phyloP scores from a whole-genome alignment of 2,888 invertebrate species.

The Drosophila stalkeri region DNA sequence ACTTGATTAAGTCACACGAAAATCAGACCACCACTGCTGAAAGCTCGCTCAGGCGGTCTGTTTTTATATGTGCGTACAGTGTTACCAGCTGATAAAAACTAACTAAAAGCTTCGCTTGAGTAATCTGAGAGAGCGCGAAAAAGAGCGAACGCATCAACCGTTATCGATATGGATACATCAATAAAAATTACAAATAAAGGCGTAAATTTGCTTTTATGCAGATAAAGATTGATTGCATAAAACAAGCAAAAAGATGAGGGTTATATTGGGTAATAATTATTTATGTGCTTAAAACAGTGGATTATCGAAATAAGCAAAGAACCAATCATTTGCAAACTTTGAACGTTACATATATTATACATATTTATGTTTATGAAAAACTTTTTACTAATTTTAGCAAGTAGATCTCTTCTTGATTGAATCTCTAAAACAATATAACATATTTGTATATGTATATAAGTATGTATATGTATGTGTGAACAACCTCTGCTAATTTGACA shows the following conservation, averaged over 20 bases:
- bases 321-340: neutral
- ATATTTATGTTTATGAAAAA: neutral
- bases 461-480: neutral
- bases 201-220: slow-evolving; percentile 7
- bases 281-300: neutral
- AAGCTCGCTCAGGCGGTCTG: slow-evolving; percentile 36
- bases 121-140: neutral
- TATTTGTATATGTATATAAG: neutral
- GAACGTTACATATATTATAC: neutral
- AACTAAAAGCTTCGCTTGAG: slow-evolving; percentile 32
- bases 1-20: slow-evolving; percentile 28
- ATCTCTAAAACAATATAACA: neutral
- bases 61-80: slow-evolving; percentile 46
- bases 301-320: neutral
- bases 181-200: slow-evolving; percentile 37
- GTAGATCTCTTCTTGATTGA: neutral
- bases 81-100: slow-evolving; percentile 33
- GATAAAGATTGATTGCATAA: slow-evolving; percentile 11
- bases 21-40: slow-evolving; percentile 45
- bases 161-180: slow-evolving; percentile 31
- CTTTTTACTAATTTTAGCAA: neutral
- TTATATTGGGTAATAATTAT: neutral
- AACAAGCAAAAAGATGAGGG: neutral
- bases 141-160: slow-evolving; percentile 9
- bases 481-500: slow-evolving; percentile 4